Percentiles rank a stretch among this genome's conserved stretches.
phyloP scores from a whole-genome alignment of 2,888 invertebrate species.

The Taenaris catops region DNA sequence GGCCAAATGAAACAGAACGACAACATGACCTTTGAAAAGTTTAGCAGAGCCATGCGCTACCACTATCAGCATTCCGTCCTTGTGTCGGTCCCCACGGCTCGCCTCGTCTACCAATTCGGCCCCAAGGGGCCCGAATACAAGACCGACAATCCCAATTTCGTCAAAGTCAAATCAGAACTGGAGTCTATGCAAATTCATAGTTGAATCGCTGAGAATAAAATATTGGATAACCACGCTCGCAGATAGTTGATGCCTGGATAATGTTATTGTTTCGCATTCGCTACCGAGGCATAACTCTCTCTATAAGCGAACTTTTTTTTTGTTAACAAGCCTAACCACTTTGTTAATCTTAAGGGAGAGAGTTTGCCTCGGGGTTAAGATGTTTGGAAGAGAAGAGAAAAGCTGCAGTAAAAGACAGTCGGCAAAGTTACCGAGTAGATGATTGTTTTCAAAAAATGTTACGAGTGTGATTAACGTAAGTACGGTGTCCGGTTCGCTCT shows the following conservation, averaged over 20 bases:
- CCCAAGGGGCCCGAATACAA: constrained; percentile 89
- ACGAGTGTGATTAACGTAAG: constrained; percentile 38
- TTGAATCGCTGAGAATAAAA: constrained; percentile 32
- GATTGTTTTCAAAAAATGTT: constrained; percentile 45
- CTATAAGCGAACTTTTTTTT: no score
- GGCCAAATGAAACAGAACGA: constrained; percentile 91
- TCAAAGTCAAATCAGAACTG: constrained; percentile 59
- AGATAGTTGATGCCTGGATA: constrained; percentile 27
- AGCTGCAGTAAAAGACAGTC: constrained; percentile 20
- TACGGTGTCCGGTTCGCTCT: constrained; percentile 47
- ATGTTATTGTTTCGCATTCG: constrained; percentile 26
- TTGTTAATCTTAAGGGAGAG: no score
- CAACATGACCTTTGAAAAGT: constrained; percentile 95
- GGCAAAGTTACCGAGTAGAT: constrained; percentile 32
- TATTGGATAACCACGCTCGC: constrained; percentile 26
- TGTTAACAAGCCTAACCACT: no score
- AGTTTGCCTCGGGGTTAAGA: constrained; percentile 21
- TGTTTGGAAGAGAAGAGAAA: constrained; percentile 24
- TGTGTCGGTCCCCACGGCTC: constrained; percentile 86
- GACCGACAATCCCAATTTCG: constrained; percentile 81
- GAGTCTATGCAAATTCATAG: constrained; percentile 48
- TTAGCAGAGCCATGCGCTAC: constrained; percentile 94
- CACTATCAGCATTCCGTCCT: constrained; percentile 89
- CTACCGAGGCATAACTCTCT: constrained; percentile 22
- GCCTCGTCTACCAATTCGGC: constrained; percentile 91